Evolutionary conservation across 2,797 vertebrate species (phyloP).

Genomic region (Platalea minor): DNA sequence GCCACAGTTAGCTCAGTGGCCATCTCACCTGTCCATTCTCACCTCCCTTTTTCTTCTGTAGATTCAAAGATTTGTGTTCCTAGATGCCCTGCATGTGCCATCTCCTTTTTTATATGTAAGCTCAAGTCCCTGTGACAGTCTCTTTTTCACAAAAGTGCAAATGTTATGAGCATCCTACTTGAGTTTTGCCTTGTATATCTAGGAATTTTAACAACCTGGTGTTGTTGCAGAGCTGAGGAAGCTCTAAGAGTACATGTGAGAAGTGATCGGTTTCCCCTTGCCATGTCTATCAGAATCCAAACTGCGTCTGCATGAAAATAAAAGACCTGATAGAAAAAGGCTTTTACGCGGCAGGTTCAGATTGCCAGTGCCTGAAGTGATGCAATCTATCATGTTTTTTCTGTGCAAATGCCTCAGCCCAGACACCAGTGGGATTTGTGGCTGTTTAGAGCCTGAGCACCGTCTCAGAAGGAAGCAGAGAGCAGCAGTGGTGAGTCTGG

Average conservation of each 20-base stretch:
- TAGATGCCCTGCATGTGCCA: fast-evolving
- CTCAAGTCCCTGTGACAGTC: neutral
- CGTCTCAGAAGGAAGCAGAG: neutral
- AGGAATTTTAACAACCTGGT: neutral
- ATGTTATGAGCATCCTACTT: neutral
- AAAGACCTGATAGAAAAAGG: neutral
- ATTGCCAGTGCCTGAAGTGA: neutral
- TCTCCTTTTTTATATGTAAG: neutral
- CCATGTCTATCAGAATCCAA: neutral
- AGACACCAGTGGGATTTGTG: neutral
- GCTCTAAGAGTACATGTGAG: neutral
- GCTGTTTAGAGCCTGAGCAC: neutral
- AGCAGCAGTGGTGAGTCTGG: neutral
- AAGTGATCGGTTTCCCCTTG: neutral
- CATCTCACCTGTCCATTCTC: neutral
- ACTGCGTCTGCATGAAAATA: neutral
- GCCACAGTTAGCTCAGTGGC: neutral
- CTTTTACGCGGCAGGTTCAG: neutral
- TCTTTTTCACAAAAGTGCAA: neutral
- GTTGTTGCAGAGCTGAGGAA: neutral
- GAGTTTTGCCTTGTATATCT: neutral
- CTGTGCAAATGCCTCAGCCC: neutral
- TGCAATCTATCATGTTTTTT: neutral
- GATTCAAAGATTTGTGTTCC: neutral
- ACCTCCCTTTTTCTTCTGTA: neutral